Base-by-base conservation (phyloP, 2,113 vertebrate species). In the Riparia riparia region DNA sequence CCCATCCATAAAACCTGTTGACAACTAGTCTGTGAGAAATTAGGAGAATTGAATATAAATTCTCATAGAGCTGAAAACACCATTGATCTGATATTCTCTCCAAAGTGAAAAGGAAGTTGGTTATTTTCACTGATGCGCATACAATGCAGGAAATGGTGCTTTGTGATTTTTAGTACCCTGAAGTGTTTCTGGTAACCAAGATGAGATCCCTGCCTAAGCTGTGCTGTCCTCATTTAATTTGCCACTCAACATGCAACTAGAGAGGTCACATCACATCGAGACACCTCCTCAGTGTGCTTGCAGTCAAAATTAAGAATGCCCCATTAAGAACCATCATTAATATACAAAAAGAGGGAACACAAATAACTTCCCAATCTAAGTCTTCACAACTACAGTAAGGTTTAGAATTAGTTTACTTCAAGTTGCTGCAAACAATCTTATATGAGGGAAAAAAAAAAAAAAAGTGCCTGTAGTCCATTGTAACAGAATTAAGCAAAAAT, bases 401-500 rank as follows among this genome's bases (percentile, higher is more conserved):
- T 64, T 26, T 70, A 32, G 31, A 89, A 69, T 26, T 5, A 73
- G 29, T 78, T 50, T 79, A 53, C 26, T 94, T 94, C 84, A 57
- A 89, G 89, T 25, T 69, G 53, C 71, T 95, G 64, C 25, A 84
- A 44, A 6, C 22, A 92, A 78, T 5, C 3, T 21, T 42, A 11
- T 17, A 57, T n/a, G 45, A 84, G 37, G n/a, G n/a, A n/a, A n/a
- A 10, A 51, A 73, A 39, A 58, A 54, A 34, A 51, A 73, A 39
- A 58, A 54, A 34, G 39, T 82, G 31, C 4, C 39, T 79, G 25
- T 45, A 89, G 45, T 96, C 50, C 85, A 65, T 17, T 50, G 24
- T 63, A 70, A 72, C 12, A 77, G 76, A 96, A 94, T 74, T 56
- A 66, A 95, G 14, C 32, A 86, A 83, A 94, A 76, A 77, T 39